Conservation (phyloP, 2,113 vertebrate species). For the Phocoena sinus region DNA sequence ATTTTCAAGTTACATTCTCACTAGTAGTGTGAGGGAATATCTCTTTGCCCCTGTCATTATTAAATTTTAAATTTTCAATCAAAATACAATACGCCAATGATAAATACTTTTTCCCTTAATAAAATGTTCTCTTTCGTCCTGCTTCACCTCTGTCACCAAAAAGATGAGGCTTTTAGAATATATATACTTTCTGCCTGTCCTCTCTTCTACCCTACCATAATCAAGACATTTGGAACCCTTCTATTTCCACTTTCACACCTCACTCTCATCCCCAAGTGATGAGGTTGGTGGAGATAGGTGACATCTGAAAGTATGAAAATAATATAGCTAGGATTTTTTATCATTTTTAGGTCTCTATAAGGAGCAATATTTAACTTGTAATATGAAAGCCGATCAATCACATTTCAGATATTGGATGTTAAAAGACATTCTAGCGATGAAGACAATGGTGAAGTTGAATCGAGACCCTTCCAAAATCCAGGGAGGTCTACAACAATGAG, state of each 20-base stretch:
- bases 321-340: neutral
- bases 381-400: neutral
- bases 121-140: neutral
- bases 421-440: neutral
- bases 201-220: neutral
- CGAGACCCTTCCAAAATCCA: neutral
- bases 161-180: neutral
- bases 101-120: neutral
- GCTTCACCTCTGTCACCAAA: neutral
- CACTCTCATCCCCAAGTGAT: neutral
- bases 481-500: neutral
- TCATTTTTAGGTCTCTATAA: neutral
- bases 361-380: neutral
- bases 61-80: neutral
- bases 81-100: neutral
- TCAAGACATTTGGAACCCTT: neutral
- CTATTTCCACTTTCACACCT: neutral
- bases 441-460: neutral
- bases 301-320: neutral
- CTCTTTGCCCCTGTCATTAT: neutral
- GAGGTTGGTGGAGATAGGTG: neutral
- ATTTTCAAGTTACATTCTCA: neutral
- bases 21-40: neutral
- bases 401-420: neutral
- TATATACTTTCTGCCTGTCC: neutral